These are phyloP conservation scores for Euglossa dilemma DNA, from an alignment of 1,140 invertebrate genomes.

Conservation along the genomic window DNA sequence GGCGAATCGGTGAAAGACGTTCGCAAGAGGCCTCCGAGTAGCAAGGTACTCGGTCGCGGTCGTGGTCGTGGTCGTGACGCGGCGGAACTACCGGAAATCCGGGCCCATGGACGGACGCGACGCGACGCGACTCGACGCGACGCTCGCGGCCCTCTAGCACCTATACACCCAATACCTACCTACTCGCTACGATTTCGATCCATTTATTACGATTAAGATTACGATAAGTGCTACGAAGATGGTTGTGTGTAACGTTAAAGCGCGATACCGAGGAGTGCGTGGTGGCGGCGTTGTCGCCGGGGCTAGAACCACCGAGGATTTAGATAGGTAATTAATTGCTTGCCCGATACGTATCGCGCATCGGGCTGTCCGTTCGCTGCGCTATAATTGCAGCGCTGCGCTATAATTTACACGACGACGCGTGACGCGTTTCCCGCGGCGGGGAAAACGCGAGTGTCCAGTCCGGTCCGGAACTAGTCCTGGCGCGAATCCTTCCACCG, in stretches of 20 bases:
- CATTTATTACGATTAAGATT: slow-evolving; percentile 43
- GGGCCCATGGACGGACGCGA: too few relatives aligned
- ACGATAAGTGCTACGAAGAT: slow-evolving; percentile 43
- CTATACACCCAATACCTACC: slow-evolving; percentile 30
- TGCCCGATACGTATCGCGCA: slow-evolving; percentile 13
- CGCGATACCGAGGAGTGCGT: slow-evolving; percentile 41
- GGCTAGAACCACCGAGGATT: slow-evolving; percentile 5
- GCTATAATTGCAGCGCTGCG: slow-evolving; percentile 1
- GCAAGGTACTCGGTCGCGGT: too few relatives aligned
- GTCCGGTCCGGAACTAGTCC: slow-evolving; percentile 67
- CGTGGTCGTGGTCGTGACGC: too few relatives aligned
- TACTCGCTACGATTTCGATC: slow-evolving; percentile 47
- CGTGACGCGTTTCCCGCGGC: neutral
- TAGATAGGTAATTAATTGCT: slow-evolving; percentile 43
- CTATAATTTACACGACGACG: neutral
- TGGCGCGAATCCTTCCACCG: slow-evolving; percentile 56
- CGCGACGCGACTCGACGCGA: too few relatives aligned
- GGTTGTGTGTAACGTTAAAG: slow-evolving; percentile 32
- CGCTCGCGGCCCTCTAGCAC: slow-evolving; percentile 6
- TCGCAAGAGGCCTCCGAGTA: too few relatives aligned
- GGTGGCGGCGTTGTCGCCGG: slow-evolving; percentile 41
- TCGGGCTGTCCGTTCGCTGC: neutral
- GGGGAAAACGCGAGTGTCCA: neutral
- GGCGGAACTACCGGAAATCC: too few relatives aligned
- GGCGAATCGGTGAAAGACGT: too few relatives aligned